Conservation (phyloP, 1,140 invertebrate genomes). For the Drosophila teissieri region DNA sequence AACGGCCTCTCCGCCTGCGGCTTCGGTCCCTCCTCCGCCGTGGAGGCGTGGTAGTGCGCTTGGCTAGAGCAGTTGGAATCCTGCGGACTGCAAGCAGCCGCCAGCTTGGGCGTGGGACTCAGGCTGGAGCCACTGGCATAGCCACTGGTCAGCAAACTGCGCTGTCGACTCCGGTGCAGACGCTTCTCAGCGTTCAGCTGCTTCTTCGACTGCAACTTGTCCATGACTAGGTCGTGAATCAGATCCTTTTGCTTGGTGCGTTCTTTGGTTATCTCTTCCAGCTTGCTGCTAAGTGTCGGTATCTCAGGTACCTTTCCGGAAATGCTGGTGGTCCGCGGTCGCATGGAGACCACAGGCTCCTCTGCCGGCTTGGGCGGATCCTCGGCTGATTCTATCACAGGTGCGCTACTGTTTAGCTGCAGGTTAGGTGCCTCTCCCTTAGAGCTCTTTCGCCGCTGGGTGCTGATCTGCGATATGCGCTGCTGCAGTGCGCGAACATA, state of each 20-base stretch:
- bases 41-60: constrained; percentile 79
- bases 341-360: constrained; percentile 31
- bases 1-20: constrained; percentile 47
- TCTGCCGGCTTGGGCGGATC: constrained; percentile 20
- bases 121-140: constrained; percentile 73
- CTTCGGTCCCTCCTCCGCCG: constrained; percentile 33
- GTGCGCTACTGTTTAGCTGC: constrained; percentile 52
- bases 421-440: constrained; percentile 84
- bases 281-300: constrained; percentile 73
- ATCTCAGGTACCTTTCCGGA: constrained; percentile 80
- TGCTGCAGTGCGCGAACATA: constrained; percentile 89
- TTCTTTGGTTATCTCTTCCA: constrained; percentile 89
- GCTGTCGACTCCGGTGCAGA: constrained; percentile 81
- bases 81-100: constrained; percentile 62
- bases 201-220: constrained; percentile 89
- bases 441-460: constrained; percentile 87
- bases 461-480: constrained; percentile 89
- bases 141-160: constrained; percentile 74
- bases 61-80: constrained; percentile 77
- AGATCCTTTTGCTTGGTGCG: constrained; percentile 89
- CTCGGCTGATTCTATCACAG: constrained; percentile 78
- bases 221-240: constrained; percentile 91
- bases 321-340: constrained; percentile 57
- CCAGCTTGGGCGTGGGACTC: constrained; percentile 75
- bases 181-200: constrained; percentile 88